Conservation (phyloP, 2,797 vertebrate species). For the Onychomys arenicola region DNA sequence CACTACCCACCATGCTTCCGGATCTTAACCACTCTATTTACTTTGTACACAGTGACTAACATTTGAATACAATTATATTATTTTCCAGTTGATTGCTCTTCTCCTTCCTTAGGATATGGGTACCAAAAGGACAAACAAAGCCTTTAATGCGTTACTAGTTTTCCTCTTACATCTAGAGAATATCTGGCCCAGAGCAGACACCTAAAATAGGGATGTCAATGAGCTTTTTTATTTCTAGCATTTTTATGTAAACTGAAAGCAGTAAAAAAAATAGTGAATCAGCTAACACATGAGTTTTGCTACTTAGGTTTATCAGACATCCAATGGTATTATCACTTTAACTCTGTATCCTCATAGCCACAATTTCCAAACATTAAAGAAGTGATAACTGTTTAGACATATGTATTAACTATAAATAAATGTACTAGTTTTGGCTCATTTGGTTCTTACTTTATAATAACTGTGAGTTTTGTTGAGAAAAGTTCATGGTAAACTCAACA, state of each 20-base stretch:
- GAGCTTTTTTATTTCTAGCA: background rate
- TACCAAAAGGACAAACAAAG: background rate
- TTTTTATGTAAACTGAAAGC: background rate
- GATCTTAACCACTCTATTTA: background rate
- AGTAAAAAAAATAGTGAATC: background rate
- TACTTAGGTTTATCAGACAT: background rate
- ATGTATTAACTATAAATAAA: conserved; percentile 25
- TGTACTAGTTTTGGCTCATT: background rate
- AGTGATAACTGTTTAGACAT: background rate
- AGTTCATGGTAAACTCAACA: background rate
- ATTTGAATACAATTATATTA: background rate
- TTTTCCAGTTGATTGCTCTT: background rate
- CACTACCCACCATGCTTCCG: no score
- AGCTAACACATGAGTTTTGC: background rate
- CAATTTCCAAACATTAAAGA: background rate
- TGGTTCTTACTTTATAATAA: background rate
- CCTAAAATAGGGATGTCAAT: background rate
- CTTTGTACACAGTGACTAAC: background rate
- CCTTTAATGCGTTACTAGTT: background rate
- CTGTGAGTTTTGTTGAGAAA: background rate
- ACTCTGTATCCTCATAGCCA: background rate
- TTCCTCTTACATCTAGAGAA: background rate
- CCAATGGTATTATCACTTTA: background rate
- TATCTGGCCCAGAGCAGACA: background rate
- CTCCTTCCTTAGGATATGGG: background rate